Evolutionary conservation across 1,140 invertebrate genomes (phyloP).

Genomic region (Trachymyrmex septentrionalis): DNA sequence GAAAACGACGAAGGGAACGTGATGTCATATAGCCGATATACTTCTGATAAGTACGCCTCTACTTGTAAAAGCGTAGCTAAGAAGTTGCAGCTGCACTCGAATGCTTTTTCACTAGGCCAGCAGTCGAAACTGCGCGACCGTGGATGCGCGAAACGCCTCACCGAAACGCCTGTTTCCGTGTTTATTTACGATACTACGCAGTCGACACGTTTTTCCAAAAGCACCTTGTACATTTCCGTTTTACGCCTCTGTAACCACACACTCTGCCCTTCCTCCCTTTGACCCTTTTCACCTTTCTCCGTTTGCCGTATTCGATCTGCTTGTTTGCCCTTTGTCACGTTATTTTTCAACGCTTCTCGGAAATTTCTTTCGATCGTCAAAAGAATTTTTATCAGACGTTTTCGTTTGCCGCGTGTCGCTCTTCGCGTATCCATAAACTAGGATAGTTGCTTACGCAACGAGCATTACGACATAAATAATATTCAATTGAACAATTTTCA

Average conservation of each 20-base stretch:
- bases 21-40: conserved; percentile 44
- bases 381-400: conserved; percentile 26
- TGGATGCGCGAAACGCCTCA: conserved; percentile 26
- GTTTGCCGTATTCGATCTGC: neutral
- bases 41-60: conserved; percentile 61
- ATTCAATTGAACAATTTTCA: neutral
- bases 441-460: neutral
- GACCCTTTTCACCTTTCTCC: neutral
- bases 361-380: conserved; percentile 27
- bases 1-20: neutral
- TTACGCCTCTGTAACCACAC: conserved; percentile 39
- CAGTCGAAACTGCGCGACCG: conserved; percentile 13
- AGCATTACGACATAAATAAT: neutral
- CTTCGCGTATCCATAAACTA: neutral
- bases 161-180: conserved; percentile 48
- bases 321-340: conserved; percentile 30
- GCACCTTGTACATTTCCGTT: conserved; percentile 41
- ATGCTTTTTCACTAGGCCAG: neutral
- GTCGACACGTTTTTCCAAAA: conserved; percentile 71
- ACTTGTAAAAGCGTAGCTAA: conserved; percentile 46
- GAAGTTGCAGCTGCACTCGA: conserved; percentile 35
- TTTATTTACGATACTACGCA: conserved; percentile 67
- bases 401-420: neutral
- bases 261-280: neutral
- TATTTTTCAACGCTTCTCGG: conserved; percentile 24